Evolutionary conservation across 2,113 vertebrate species (phyloP).

Genomic region (Silurus glanis): DNA sequence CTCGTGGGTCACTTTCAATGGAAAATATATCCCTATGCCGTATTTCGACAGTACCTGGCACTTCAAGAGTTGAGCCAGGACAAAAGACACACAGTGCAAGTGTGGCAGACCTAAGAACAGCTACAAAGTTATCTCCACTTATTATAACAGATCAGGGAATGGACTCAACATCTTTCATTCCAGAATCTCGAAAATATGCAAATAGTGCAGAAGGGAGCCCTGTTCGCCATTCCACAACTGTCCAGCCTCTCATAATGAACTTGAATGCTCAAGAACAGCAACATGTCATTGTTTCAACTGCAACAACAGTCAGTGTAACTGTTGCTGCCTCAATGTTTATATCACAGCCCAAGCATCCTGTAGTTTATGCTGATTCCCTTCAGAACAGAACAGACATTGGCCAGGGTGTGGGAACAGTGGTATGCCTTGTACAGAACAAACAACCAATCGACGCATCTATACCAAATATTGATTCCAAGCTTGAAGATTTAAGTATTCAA

Average conservation of each 20-base stretch:
- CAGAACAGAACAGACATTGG: constrained; percentile 89
- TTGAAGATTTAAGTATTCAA: constrained; percentile 77
- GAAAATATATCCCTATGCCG: constrained; percentile 95
- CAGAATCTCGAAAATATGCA: constrained; percentile 87
- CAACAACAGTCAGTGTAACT: constrained; percentile 87
- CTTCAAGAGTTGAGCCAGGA: constrained; percentile 88
- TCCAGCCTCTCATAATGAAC: constrained; percentile 96
- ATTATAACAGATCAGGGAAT: constrained; percentile 97
- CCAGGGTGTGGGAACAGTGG: constrained; percentile 83
- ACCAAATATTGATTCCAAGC: constrained; percentile 78
- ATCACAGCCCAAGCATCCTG: constrained; percentile 84
- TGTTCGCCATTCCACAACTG: constrained; percentile 82
- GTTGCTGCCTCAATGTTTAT: constrained; percentile 91
- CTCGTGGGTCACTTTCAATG: constrained; percentile 85
- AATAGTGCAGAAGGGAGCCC: constrained; percentile 80
- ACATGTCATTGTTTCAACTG: constrained; percentile 72
- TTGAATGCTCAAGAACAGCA: constrained; percentile 90
- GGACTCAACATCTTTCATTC: constrained; percentile 92
- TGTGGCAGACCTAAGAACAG: constrained; percentile 87
- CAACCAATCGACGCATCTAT: constrained; percentile 71
- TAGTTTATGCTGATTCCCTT: constrained; percentile 90
- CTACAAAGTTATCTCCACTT: constrained; percentile 80
- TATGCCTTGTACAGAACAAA: constrained; percentile 87
- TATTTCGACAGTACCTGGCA: constrained; percentile 91
- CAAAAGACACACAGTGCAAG: constrained; percentile 82